Conservation (phyloP, 2,113 vertebrate genomes). For the Malurus alboscapulatus region DNA sequence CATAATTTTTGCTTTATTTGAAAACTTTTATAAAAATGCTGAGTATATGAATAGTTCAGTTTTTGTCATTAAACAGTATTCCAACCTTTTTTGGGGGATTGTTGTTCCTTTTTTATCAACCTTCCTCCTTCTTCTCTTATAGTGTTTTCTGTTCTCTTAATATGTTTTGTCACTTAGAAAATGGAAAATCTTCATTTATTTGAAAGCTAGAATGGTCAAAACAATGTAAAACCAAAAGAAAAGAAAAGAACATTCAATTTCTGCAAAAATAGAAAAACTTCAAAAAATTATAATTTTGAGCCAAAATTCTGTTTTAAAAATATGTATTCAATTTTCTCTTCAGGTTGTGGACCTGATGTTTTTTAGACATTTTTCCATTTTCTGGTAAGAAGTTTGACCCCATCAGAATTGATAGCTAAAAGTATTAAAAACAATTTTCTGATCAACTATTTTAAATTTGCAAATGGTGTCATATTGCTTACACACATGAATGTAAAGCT, state of each 20-base stretch:
- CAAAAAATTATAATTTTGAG: background rate
- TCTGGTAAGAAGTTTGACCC: background rate
- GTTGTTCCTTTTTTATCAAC: background rate
- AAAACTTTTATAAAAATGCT: background rate
- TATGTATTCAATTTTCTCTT: fast-evolving
- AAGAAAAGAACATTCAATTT: background rate
- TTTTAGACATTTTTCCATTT: background rate
- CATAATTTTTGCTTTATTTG: background rate
- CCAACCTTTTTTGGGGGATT: fast-evolving
- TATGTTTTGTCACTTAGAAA: background rate
- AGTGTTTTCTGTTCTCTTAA: background rate
- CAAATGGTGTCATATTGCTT: background rate
- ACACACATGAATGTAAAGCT: fast-evolving
- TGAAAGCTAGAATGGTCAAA: background rate
- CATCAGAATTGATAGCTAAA: background rate
- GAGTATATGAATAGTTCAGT: background rate
- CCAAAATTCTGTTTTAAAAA: fast-evolving
- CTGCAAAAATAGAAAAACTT: background rate
- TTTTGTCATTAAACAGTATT: background rate
- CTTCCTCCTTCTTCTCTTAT: background rate
- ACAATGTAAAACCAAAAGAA: background rate
- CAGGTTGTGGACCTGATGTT: background rate
- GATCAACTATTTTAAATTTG: background rate
- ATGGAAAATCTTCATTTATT: background rate
- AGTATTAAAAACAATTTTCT: background rate